A percentile compares a stretch with the other conserved stretches of the same genome.
Conservation (phyloP, 2,113 vertebrate genomes). For the Sitta europaea region DNA sequence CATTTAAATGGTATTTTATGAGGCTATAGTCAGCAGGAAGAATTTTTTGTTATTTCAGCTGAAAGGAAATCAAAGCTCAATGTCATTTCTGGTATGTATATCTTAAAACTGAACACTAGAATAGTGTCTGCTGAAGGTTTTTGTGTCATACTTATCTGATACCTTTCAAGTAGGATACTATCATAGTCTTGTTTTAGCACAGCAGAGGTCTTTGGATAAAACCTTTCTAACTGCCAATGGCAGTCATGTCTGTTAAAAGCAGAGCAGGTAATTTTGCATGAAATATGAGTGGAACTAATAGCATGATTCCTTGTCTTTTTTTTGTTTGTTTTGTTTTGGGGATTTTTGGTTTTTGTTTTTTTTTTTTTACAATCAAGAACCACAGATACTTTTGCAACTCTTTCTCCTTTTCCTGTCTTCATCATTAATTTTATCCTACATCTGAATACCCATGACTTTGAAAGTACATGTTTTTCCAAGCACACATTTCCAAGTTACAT, state of each 20-base stretch:
- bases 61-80: not conserved
- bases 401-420: not conserved
- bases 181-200: not conserved
- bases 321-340: no score
- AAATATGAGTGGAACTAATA: constrained; percentile 44
- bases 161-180: not conserved
- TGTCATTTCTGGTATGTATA: not conserved
- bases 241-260: constrained; percentile 7
- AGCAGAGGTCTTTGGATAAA: not conserved
- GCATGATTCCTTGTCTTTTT: not conserved
- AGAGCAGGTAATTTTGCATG: not conserved
- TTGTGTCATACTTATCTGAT: not conserved
- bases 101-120: not conserved
- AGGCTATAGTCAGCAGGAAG: not conserved
- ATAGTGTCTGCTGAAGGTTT: not conserved
- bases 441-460: not conserved
- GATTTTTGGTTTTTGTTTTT: not conserved
- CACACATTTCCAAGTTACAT: constrained; percentile 13
- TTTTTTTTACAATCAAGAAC: not conserved
- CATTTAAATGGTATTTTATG: not conserved
- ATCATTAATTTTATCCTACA: not conserved
- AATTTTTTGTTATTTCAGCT: not conserved
- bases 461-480: not conserved
- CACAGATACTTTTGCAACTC: not conserved
- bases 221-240: constrained; percentile 24